These are phyloP conservation scores for Conistra vaccinii DNA, from an alignment of 2,888 invertebrate species.

Conservation along the genomic window DNA sequence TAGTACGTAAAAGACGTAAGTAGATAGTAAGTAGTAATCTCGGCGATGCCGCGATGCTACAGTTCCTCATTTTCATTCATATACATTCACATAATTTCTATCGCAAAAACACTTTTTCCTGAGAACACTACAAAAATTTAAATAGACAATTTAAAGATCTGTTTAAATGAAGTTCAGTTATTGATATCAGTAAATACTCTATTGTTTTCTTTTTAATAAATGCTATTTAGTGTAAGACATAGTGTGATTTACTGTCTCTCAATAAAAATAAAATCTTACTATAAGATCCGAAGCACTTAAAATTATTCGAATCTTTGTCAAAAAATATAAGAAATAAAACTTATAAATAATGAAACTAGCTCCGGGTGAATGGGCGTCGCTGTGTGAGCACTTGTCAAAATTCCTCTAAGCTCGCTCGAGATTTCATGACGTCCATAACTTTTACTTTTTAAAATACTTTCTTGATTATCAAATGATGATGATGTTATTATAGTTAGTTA, in stretches of 20 bases:
- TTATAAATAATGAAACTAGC: conserved; percentile 10
- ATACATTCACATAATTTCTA: conserved; percentile 8
- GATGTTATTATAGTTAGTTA: conserved; percentile 51
- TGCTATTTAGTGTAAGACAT: background rate
- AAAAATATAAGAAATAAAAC: background rate
- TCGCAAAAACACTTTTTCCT: conserved; percentile 17
- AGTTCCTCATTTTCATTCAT: conserved; percentile 47
- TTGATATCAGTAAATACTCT: background rate
- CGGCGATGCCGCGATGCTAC: conserved; percentile 1
- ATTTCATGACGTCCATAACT: conserved; percentile 60
- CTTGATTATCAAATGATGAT: conserved; percentile 61
- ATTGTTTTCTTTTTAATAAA: background rate
- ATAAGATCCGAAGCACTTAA: too few relatives aligned
- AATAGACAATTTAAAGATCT: background rate
- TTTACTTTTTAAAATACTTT: conserved; percentile 69
- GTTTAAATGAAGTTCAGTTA: background rate
- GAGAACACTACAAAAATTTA: background rate
- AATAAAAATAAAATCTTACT: background rate
- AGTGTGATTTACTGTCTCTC: background rate
- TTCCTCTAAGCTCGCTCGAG: conserved; percentile 47
- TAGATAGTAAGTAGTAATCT: conserved; percentile 31
- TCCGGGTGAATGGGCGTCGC: background rate
- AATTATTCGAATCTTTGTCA: too few relatives aligned
- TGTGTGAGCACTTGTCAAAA: conserved; percentile 24
- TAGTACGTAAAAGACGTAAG: conserved; percentile 32